A percentile compares a stretch with the other conserved stretches of the same genome.
These are phyloP conservation scores for Corythornis madagascariensis DNA, from an alignment of 2,113 vertebrate species.

Conservation along the genomic window DNA sequence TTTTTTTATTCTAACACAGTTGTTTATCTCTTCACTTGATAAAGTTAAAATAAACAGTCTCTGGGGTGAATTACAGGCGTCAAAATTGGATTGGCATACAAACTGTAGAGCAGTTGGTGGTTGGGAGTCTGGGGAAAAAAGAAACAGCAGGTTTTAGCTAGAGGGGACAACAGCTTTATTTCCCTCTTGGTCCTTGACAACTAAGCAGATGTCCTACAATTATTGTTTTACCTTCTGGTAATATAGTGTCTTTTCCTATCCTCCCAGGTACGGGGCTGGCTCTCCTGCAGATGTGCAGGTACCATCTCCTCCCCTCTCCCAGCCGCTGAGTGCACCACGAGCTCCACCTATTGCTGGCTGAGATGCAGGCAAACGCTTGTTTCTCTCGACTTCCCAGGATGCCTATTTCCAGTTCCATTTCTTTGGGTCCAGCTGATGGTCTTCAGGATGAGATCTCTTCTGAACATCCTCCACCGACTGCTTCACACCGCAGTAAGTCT, in stretches of 20 bases:
- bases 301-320: neutral
- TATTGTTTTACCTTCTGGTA: constrained; percentile 81
- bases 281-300: constrained; percentile 68
- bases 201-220: constrained; percentile 83
- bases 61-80: constrained; percentile 69
- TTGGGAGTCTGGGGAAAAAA: constrained; percentile 74
- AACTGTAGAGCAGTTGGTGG: constrained; percentile 80
- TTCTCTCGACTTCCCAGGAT: neutral
- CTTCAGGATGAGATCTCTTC: neutral
- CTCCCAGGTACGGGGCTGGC: constrained; percentile 51
- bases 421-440: rapidly evolving
- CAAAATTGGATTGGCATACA: constrained; percentile 79
- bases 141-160: constrained; percentile 83
- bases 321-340: neutral
- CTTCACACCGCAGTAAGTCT: neutral
- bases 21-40: constrained; percentile 74
- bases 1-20: constrained; percentile 59
- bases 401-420: neutral
- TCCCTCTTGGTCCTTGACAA: constrained; percentile 83
- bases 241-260: constrained; percentile 28
- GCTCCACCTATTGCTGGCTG: constrained; percentile 72
- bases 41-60: constrained; percentile 81
- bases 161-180: constrained; percentile 85
- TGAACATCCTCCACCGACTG: rapidly evolving
- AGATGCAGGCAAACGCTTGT: neutral